Evolutionary conservation across 2,888 invertebrate species (phyloP), one percentile per base, ranked within the genome.

Genomic region (Drosophila antonietae): DNA sequence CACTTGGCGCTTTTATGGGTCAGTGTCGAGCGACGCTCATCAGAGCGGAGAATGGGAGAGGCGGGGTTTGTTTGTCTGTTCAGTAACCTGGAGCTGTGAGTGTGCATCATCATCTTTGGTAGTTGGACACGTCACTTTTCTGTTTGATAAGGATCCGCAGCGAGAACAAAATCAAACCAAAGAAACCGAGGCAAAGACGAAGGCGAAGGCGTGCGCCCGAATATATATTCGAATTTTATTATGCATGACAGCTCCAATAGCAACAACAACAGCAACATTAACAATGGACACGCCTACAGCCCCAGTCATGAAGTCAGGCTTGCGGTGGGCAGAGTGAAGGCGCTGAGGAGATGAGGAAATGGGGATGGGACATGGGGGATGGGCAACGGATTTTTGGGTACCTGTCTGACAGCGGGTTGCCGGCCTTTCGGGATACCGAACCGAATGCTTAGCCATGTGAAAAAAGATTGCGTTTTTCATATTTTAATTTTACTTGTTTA

Each of bases 401-500:
- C 88, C 83, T 84, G 83, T 78, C 80, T 84, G 83, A 88, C 83
- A 83, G 88, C 83, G 83, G 85, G 84, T 84, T 75, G 82, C 82
- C 75, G 68, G 75, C 62, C 59, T 57, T 62, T 61, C 62, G 71
- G 39, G 41, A 2, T 62, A 58, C 80, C 80, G 56, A 67, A 61
- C 72, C 65, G 49, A 75, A 81, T 88, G 87, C 77, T 80, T 78
- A 83, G 83, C 81, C 87, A 85, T 89, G 88, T 90, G 90, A 83
- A 84, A 86, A 89, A 80, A 88, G 85, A 88, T 90, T 89, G 87
- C 82, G 80, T 88, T 88, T 80, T 88, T 88, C 83, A 79, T 87
- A 79, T 89, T 88, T 89, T 83, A 88, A 82, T 88, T 89, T 88
- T 77, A 78, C 83, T 85, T 81, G 75, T 77, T 77, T 73, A 70